Evolutionary conservation across 92 coral and sea anemone species (phyloP), one percentile per base, ranked within the genome.

Genomic region (Paragorgia papillata): DNA sequence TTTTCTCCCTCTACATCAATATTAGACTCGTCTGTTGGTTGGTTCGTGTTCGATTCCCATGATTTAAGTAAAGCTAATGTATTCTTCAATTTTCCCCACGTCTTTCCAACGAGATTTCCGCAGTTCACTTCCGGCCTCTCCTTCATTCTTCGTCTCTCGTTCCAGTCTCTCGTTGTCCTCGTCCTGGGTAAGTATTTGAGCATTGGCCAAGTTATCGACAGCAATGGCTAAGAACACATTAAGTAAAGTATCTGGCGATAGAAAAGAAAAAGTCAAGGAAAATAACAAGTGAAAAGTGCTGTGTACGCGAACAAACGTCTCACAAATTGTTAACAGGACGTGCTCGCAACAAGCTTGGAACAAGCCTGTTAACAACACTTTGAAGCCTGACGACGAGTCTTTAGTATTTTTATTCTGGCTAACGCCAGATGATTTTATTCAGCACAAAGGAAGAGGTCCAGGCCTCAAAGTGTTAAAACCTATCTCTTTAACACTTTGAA

Each of bases 191-290:
- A 95, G 84, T 70, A 95, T 88, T 28, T 95, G 99, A 17, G 99
- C 97, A 75, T 95, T 95, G 26, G 99, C 99, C 27, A 95, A 76
- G 79, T 95, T 95, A 82, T 95, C 99, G n/a, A 95, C 99, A 21
- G 99, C 99, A 75, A 95, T 95, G 63, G 99, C 99, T 57, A 95
- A 84, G 82, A 95, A 95, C 2, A 95, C 99, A 55, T 95, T 95
- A 0, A 95, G 84, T 46, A 95, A 87, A 3, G 99, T 95, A 79
- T 95, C 99, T 95, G 53, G 2, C 2, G 53, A 2, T 2, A n/a
- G n/a, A n/a, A 15, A n/a, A 1, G 9, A 15, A n/a, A 15, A 46
- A 7, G 53, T 46, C n/a, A 46, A 46, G 53, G n/a, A 46, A 46
- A 46, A 15, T n/a, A n/a, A n/a, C n/a, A n/a, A n/a, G n/a, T n/a